These are phyloP conservation scores for Onchidella celtica DNA, from an alignment of 2,888 invertebrate genomes.

Conservation along the genomic window DNA sequence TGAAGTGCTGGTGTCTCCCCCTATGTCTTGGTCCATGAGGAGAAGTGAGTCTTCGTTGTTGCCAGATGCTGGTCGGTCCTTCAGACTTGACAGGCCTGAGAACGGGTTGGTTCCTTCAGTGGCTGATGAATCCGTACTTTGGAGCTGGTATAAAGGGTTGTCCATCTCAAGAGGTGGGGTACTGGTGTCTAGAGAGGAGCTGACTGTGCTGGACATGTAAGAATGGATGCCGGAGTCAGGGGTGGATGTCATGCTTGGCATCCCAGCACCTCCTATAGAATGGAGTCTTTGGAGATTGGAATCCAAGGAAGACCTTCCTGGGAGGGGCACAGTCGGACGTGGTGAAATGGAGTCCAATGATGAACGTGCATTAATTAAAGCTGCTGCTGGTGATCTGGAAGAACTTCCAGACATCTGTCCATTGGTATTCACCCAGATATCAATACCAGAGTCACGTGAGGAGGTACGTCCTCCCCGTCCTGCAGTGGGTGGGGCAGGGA, in stretches of 20 bases:
- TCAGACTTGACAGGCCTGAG: neutral
- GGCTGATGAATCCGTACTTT: neutral
- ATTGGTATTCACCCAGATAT: constrained; percentile 54
- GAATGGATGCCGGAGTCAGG: constrained; percentile 42
- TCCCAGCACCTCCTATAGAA: neutral
- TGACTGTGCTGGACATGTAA: constrained; percentile 33
- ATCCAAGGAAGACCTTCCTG: constrained; percentile 36
- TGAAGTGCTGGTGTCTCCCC: neutral
- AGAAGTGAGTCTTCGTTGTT: constrained; percentile 13
- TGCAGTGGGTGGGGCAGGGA: constrained; percentile 3
- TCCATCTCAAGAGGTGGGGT: constrained; percentile 50
- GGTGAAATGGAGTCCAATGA: constrained; percentile 39
- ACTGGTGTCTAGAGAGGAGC: constrained; percentile 46
- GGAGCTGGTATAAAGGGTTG: constrained; percentile 34
- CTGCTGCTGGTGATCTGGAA: constrained; percentile 8
- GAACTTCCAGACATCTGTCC: constrained; percentile 51
- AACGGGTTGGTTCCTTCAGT: neutral
- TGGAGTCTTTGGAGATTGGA: constrained; percentile 44
- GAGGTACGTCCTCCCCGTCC: neutral
- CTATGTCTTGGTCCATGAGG: neutral
- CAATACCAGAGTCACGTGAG: constrained; percentile 48
- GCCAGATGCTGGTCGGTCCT: neutral
- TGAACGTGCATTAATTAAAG: constrained; percentile 14
- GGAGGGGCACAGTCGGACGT: constrained; percentile 1
- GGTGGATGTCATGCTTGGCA: constrained; percentile 12